Evolutionary conservation across 2,888 invertebrate genomes (phyloP).

Genomic region (Napeogenes sylphis): DNA sequence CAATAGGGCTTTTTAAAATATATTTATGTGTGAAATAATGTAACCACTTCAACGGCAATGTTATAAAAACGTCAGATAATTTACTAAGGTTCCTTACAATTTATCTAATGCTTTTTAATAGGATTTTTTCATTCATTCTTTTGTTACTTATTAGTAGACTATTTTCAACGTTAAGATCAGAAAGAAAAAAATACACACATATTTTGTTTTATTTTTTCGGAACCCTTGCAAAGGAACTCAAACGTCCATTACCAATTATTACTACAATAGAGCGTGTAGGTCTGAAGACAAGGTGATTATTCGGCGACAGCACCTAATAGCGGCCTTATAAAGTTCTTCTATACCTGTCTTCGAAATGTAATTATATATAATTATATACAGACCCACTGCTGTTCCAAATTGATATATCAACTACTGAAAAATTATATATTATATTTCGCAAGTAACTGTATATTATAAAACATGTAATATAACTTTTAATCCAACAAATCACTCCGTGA

Average conservation of each 20-base stretch:
- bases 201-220: too few relatives aligned
- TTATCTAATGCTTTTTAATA: too few relatives aligned
- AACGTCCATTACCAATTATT: too few relatives aligned
- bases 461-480: not conserved
- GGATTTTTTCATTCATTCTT: too few relatives aligned
- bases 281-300: conserved; percentile 46
- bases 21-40: not conserved
- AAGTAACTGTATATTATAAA: not conserved
- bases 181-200: too few relatives aligned
- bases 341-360: conserved; percentile 1
- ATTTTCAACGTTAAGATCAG: too few relatives aligned
- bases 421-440: conserved; percentile 1
- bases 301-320: conserved; percentile 55
- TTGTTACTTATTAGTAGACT: too few relatives aligned
- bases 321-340: conserved; percentile 11
- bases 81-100: conserved; percentile 27
- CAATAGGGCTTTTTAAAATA: not conserved
- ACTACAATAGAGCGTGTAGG: conserved; percentile 25
- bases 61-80: conserved; percentile 36
- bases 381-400: not conserved
- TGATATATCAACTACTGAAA: not conserved
- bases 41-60: not conserved
- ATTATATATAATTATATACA: not conserved
- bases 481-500: too few relatives aligned
- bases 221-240: too few relatives aligned